These are phyloP conservation scores for Engystomops pustulosus DNA, from an alignment of 2,113 vertebrate genomes.

Conservation along the genomic window DNA sequence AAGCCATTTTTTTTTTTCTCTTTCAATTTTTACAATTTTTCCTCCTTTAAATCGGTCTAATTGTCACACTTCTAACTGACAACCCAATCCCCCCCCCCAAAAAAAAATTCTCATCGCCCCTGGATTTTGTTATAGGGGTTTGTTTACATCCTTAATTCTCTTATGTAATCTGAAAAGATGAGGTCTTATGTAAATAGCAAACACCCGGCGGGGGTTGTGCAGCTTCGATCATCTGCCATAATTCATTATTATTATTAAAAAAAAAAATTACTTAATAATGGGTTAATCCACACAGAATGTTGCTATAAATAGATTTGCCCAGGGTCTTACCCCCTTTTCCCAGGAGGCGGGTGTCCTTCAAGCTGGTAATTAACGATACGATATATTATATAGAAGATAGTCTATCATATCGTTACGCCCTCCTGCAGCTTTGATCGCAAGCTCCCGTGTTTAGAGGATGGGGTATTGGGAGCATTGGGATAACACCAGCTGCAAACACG, in stretches of 20 bases:
- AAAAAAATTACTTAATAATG: not conserved
- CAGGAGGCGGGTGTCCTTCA: constrained; percentile 8
- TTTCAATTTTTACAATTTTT: not conserved
- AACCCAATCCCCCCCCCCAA: not conserved
- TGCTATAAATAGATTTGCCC: constrained; percentile 31
- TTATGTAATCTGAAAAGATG: constrained; percentile 28
- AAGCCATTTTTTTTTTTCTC: constrained; percentile 11
- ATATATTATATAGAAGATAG: too few species aligned
- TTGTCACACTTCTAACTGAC: not conserved
- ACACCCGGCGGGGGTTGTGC: not conserved
- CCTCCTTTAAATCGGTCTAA: not conserved
- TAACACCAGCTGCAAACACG: not conserved
- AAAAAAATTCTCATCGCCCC: too few species aligned
- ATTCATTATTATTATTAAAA: not conserved
- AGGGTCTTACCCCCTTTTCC: not conserved
- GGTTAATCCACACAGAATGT: not conserved
- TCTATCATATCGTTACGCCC: not conserved
- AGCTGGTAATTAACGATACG: not conserved
- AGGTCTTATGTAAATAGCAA: not conserved
- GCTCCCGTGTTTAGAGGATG: not conserved
- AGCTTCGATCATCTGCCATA: not conserved
- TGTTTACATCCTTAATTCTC: constrained; percentile 27
- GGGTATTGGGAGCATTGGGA: not conserved
- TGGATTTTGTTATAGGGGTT: too few species aligned
- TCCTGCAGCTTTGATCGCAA: constrained; percentile 21